Evolutionary conservation across 1,140 invertebrate species (phyloP), one percentile per base, ranked within the genome.

Genomic region (Lasioglossum albipes): DNA sequence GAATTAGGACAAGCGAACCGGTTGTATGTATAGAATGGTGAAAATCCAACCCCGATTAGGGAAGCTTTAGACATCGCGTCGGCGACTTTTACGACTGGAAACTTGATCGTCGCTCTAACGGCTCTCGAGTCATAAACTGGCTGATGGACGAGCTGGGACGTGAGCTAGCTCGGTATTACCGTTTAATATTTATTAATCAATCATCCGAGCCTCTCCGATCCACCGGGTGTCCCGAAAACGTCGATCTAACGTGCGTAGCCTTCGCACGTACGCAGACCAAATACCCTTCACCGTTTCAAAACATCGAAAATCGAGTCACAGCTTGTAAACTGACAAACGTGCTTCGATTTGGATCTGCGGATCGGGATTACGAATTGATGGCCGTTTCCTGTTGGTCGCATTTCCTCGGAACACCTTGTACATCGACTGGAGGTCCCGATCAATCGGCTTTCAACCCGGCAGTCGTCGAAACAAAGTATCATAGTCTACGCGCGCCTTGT

Each of bases 41-140:
- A 66, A 49, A 79, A 75, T 75, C 27, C 71, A 16, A 54, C 36
- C 42, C 27, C 77, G 71, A 79, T 79, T 79, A 79, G 71, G 41
- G 36, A 52, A 75, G 41, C 52, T 65, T 45, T 18, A 54, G 42
- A 36, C 62, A 52, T 74, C 62, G n/a, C 49, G 22, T 42, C 18
- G n/a, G 36, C 41, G 71, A 75, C 49, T 75, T 79, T 79, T 79
- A 75, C 71, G 70, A 75, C 71, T 74, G 31, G 71, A 79, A 79
- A 79, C 62, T 74, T 64, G 77, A 74, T 75, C 49, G 71, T 31
- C 61, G 77, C 49, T 45, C 52, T 75, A 79, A 75, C 71, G 71
- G 77, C 71, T 54, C 65, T 61, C 65, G 36, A 79, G 52, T 27
- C 71, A 66, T 79, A 75, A 79, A 79, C 36, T 36, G 61, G 18